Conservation (phyloP, 2,888 invertebrate species). For the Saturnia japonica region DNA sequence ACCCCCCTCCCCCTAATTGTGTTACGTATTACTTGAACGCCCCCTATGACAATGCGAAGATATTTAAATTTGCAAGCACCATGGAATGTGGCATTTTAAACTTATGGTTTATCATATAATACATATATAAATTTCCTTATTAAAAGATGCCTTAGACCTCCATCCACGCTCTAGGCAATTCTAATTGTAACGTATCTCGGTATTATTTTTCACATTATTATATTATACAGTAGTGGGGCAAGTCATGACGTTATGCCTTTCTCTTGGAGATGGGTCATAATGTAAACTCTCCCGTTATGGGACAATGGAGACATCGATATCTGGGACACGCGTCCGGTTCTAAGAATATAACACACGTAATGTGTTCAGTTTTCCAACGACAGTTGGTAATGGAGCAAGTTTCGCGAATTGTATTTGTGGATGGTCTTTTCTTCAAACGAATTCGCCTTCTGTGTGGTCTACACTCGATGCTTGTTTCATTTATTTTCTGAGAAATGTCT, state of each 20-base stretch:
- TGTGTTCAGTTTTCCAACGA: slow-evolving; percentile 4
- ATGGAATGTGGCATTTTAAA: no score
- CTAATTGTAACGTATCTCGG: background rate
- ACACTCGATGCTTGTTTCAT: background rate
- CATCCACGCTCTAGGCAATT: no score
- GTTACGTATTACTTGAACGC: no score
- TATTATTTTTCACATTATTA: background rate
- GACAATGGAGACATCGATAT: slow-evolving; percentile 17
- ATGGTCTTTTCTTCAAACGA: slow-evolving; percentile 1
- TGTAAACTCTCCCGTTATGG: slow-evolving; percentile 18
- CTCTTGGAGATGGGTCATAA: slow-evolving; percentile 3
- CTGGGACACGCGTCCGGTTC: slow-evolving; percentile 20
- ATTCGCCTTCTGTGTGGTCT: slow-evolving; percentile 15
- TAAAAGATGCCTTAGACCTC: no score
- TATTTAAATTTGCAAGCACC: no score
- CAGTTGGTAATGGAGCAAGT: slow-evolving; percentile 16
- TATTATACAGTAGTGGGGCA: background rate
- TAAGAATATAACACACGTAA: slow-evolving; percentile 20
- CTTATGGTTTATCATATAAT: no score
- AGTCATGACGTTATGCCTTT: background rate
- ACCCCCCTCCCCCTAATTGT: no score
- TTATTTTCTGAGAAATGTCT: background rate
- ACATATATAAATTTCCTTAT: no score
- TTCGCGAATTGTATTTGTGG: slow-evolving; percentile 23
- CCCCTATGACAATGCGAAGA: no score